phyloP scores from a whole-genome alignment of 2,113 vertebrate species.

The Epinephelus fuscoguttatus region DNA sequence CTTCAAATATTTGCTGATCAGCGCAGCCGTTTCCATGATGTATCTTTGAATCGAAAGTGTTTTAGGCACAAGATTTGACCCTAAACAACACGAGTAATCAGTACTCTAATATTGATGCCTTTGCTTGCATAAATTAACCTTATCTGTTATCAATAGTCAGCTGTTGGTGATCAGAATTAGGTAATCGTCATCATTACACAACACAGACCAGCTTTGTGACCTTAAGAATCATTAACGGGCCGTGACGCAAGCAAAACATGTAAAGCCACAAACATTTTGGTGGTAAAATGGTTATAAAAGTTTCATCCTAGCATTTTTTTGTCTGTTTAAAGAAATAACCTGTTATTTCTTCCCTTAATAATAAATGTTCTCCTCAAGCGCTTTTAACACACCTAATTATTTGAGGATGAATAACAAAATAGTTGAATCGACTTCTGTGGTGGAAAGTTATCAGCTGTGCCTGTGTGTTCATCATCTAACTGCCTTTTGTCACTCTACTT shows the following conservation, averaged over 20 bases:
- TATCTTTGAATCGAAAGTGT: neutral
- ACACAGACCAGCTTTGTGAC: constrained; percentile 16
- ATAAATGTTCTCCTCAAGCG: neutral
- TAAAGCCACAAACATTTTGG: neutral
- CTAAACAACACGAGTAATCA: neutral
- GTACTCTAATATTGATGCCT: constrained; percentile 29
- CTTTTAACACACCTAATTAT: neutral
- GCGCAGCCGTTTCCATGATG: neutral
- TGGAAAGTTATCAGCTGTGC: neutral
- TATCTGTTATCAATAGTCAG: constrained; percentile 36
- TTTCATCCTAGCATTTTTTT: neutral
- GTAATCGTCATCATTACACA: constrained; percentile 49
- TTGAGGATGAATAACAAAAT: neutral
- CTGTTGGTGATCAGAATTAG: constrained; percentile 35
- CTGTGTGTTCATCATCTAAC: constrained; percentile 12
- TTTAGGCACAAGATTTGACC: neutral
- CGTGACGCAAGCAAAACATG: neutral
- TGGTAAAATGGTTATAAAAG: too few species aligned
- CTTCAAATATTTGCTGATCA: constrained; percentile 17
- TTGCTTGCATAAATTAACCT: constrained; percentile 17
- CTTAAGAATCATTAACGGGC: constrained; percentile 16
- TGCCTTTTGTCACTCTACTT: neutral
- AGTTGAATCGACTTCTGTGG: neutral
- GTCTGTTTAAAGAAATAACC: neutral
- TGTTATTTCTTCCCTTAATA: neutral